Evolutionary conservation across 2,888 invertebrate species (phyloP).

Genomic region (Eugnorisma glareosa): DNA sequence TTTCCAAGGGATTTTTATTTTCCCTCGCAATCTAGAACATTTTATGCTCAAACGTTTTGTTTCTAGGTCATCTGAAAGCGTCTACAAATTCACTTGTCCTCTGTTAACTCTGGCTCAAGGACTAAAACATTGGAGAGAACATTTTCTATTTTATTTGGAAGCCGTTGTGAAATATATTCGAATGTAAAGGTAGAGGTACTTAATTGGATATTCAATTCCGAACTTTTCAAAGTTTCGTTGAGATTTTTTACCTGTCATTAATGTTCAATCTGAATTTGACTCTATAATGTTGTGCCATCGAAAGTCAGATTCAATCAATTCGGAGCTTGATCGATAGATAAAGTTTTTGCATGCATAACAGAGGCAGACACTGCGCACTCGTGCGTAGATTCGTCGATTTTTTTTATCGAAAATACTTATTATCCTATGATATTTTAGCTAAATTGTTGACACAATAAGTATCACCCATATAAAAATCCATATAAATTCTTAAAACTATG

Average conservation of each 20-base stretch:
- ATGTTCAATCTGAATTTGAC: constrained; percentile 23
- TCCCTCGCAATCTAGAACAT: constrained; percentile 36
- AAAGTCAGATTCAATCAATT: constrained; percentile 42
- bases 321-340: constrained; percentile 42
- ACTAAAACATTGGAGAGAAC: constrained; percentile 20
- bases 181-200: constrained; percentile 5
- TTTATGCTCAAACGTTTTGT: constrained; percentile 45
- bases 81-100: constrained; percentile 39
- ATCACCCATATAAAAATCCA: no score
- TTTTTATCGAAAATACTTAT: no score
- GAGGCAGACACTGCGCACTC: no score
- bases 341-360: constrained; percentile 55
- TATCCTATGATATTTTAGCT: no score
- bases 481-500: no score
- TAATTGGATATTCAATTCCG: constrained; percentile 28
- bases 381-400: no score
- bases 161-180: constrained; percentile 12
- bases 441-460: no score
- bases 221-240: constrained; percentile 29
- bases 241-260: constrained; percentile 15
- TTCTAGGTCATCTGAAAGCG: constrained; percentile 47
- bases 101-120: constrained; percentile 38
- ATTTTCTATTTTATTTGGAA: constrained; percentile 36
- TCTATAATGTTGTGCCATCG: constrained; percentile 28
- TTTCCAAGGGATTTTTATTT: constrained; percentile 36